phyloP scores from a whole-genome alignment of 1,140 invertebrate species.

The Temnothorax curvispinosus region DNA sequence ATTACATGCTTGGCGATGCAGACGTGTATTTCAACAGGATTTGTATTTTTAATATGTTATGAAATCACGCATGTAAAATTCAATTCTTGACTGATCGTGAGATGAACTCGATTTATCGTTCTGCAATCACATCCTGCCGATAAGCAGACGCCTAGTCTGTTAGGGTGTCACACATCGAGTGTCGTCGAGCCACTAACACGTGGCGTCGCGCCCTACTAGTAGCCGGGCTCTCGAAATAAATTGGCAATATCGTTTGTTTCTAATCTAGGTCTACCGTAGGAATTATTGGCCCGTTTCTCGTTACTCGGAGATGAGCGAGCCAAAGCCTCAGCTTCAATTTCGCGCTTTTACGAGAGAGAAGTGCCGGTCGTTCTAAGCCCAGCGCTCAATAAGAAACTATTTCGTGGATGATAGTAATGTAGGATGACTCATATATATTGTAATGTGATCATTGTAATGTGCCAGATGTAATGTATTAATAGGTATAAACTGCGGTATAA shows the following conservation, averaged over 20 bases:
- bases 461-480: conserved; percentile 1
- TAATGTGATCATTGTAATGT: not conserved
- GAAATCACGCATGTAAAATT: not conserved
- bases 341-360: not conserved
- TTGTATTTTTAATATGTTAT: not conserved
- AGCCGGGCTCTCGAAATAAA: conserved; percentile 31
- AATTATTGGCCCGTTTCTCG: conserved; percentile 49
- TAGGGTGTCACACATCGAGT: not conserved
- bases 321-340: conserved; percentile 32
- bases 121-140: not conserved
- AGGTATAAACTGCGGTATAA: not conserved
- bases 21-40: no score
- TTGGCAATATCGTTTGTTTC: conserved; percentile 32
- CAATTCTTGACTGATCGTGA: not conserved
- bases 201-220: conserved; percentile 15
- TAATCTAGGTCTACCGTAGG: conserved; percentile 32
- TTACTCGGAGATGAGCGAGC: conserved; percentile 37
- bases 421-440: conserved; percentile 2
- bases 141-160: not conserved
- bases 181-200: conserved; percentile 8
- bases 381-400: conserved; percentile 14
- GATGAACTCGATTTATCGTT: not conserved
- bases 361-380: not conserved
- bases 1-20: not conserved
- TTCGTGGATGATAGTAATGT: conserved; percentile 4